Base-by-base conservation (phyloP, 30 jellyfish, hydroid and myxozoan species). In the Morbakka virulenta region DNA sequence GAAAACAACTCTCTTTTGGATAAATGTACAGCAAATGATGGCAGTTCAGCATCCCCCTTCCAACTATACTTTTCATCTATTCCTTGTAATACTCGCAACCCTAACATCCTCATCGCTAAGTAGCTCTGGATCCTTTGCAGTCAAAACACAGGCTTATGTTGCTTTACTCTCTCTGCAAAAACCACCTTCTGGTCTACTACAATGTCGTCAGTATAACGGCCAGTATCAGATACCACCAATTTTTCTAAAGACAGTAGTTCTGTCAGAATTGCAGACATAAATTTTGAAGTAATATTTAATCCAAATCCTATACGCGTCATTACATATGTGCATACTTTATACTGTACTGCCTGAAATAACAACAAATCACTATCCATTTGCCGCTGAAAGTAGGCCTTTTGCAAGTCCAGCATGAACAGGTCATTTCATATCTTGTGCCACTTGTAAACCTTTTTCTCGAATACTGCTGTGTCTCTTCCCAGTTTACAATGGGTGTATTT, bases 51-150 rank as follows among this genome's bases (percentile, higher is more conserved):
- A 70, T 36, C 49, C 28, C 71, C n/a, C 6, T 48, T 4, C 35
- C 35, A 70, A 35, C 36, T 26, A 50, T 27, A 48, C 32, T 35
- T 21, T 6, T 50, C 47, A 51, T 61, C n/a, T 14, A 17, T 36
- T 21, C 27, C 77, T 51, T 48, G 64, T n/a, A 25, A 26, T 23
- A 70, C 47, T 25, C 77, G 20, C 47, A 70, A 36, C 35, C 82
- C 82, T 50, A 70, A 48, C 30, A 70, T 36, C 0, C 82, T 69
- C 77, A 28, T 27, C 82, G 36, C 24, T 48, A 24, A 48, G 61
- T 26, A 77, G 81, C 28, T 47, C 85, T 4, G 79, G 85, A 26
- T 73, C 85, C 62, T 73, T 73, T 29, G 78, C 29, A 35, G 9
- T 22, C 26, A 73, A 30, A 2, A 76, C 85, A 73, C 53, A 73